These are phyloP conservation scores for Trachelipus rathkii DNA, from an alignment of 1,140 invertebrate genomes.

Conservation along the genomic window DNA sequence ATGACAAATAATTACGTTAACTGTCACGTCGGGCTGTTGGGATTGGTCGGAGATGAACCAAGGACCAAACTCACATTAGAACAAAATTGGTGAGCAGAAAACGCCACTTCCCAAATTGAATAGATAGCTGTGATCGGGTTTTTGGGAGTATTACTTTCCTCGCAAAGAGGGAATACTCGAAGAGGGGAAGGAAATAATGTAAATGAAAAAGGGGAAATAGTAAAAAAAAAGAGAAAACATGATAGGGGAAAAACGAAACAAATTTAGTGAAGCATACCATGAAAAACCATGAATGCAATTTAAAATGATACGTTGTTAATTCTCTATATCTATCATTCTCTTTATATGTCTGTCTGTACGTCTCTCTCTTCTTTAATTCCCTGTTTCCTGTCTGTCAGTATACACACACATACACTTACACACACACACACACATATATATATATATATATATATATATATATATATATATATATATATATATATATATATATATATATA, in stretches of 20 bases:
- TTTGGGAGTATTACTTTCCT: background rate
- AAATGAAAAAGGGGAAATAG: too few species aligned
- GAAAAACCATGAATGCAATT: too few species aligned
- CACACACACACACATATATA: too few species aligned
- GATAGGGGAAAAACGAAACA: too few species aligned
- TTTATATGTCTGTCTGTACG: background rate
- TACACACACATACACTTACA: too few species aligned
- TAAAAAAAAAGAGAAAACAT: too few species aligned
- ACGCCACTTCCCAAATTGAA: background rate
- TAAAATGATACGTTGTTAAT: too few species aligned
- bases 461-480: too few species aligned
- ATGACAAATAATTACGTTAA: slow-evolving; percentile 9
- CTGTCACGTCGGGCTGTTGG: slow-evolving; percentile 7
- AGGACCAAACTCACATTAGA: background rate
- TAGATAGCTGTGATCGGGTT: slow-evolving; percentile 2
- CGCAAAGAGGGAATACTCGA: background rate
- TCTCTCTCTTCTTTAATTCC: background rate
- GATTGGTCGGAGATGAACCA: slow-evolving; percentile 3
- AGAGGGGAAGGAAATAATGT: background rate
- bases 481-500: too few species aligned
- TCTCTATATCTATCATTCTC: too few species aligned
- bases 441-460: too few species aligned
- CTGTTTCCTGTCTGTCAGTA: background rate
- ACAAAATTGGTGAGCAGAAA: background rate
- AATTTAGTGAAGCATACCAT: too few species aligned